Base-by-base conservation (phyloP, 2,888 invertebrate species). In the Stratiomys singularior region DNA sequence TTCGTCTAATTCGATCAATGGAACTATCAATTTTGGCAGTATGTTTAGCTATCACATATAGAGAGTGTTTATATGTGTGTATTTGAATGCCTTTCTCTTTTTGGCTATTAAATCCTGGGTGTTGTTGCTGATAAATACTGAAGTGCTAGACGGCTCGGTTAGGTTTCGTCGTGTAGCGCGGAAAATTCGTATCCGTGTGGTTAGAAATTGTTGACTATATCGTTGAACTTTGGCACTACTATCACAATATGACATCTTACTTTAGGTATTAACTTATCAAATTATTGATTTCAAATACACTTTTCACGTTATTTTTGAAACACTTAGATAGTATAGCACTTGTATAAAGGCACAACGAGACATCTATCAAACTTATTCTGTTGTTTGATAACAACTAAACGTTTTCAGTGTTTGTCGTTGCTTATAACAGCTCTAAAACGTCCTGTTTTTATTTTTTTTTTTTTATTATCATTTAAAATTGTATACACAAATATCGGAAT, bases 241-340 rank as follows among this genome's bases (percentile, higher is more conserved):
- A 81, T 81, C 81, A 81, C 81, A 81, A 79, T 79, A 66, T 28
- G 78, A 78, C 81, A 81, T 81, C 77, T 80, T 81, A 79, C 69
- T 80, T 64, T 56, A 37, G 9, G 37, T n/a, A 52, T 78, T 56
- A 46, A 67, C 11, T 69, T 46, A 25, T 5, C 23, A 23, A 25
- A 69, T 37, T 46, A 46, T 25, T 11, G 69, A 23, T 69, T 46
- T 69, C 47, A 11, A 69, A 74, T 79, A 63, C 66, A 27, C 30
- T 78, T 72, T 63, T 21, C 47, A 25, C 23, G 21, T 21, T 21
- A 37, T 37, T 52, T 46, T 23, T 13, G 21, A 28, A 37, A 28
- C 21, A 52, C 52, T 67, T 15, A 15, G 28, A 66, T 27, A 28
- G 18, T 77, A 56, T 30, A 76, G 78, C 78, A 78, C 76, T 78